Evolutionary conservation across 2,888 invertebrate species (phyloP).

Genomic region (Plemyria rubiginata): DNA sequence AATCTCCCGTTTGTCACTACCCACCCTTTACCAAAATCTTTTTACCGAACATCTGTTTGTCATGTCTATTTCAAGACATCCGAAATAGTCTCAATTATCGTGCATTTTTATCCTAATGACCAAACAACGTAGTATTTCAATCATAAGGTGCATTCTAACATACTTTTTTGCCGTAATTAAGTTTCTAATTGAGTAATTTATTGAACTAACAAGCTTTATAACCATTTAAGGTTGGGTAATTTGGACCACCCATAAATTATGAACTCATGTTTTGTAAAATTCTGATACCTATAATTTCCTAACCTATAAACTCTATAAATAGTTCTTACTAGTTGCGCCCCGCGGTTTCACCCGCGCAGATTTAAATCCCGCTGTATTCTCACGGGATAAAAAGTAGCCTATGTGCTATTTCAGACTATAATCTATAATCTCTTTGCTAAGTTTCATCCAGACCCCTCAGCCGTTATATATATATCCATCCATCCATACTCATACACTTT

Average conservation of each 20-base stretch:
- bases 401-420: no score
- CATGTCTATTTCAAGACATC: constrained; percentile 77
- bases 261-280: constrained; percentile 23
- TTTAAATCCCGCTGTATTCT: no score
- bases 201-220: constrained; percentile 56
- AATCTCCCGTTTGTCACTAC: constrained; percentile 1
- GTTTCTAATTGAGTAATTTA: constrained; percentile 72
- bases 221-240: constrained; percentile 33
- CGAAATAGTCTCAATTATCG: constrained; percentile 77
- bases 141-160: constrained; percentile 47
- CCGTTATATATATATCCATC: no score
- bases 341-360: no score
- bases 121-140: constrained; percentile 65
- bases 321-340: no score
- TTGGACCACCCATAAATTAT: constrained; percentile 40
- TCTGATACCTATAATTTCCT: background rate
- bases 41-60: constrained; percentile 74
- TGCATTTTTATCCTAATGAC: constrained; percentile 67
- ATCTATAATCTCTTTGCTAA: no score
- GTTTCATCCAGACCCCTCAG: no score
- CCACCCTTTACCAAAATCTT: constrained; percentile 49
- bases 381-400: no score
- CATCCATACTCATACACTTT: no score
- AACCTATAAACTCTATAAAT: no score
- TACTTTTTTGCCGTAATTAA: constrained; percentile 67